Base-by-base conservation (phyloP, 2,797 vertebrate species). In the Sebastolobus altivelis region DNA sequence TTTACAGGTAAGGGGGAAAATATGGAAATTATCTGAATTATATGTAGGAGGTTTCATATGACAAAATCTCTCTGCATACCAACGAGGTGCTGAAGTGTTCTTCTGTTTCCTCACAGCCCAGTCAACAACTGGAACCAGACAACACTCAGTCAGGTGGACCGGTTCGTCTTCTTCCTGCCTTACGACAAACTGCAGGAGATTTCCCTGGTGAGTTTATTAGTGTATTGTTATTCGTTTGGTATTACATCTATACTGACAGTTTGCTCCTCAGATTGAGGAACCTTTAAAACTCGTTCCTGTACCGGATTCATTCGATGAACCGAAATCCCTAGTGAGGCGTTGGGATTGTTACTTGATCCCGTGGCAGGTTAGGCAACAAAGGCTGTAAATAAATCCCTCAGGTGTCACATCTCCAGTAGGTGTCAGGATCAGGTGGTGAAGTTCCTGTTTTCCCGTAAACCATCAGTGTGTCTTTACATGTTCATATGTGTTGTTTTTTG, bases 151-250 rank as follows among this genome's bases (percentile, higher is more conserved):
- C 94, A 95, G 80, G 88, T 96, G 71, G 95, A 88, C 65, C 86
- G 95, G 3, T 95, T 97, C 63, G 60, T 96, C 43, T 95, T 96
- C 87, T 97, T 96, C 87, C 91, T 97, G 56, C 88, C 95, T 6
- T 25, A 46, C 2, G 58, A 87, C 16, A 84, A 16, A n/a, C 86
- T 97, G 72, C 87, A 94, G 83, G 74, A 91, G 46, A 91, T 97
- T 79, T 82, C 95, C 14, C 33, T 6, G 65, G 96, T 97, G 88
- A 80, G 92, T 79, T 72, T 5, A 13, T 22, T 18, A 13, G 37
- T 54, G 3, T 58, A 2, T 65, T 72, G 35, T 67, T 7, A 16
- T 66, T 52, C 0, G 7, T 66, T 65, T 35, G 10, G 4, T 76
- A 16, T 40, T 22, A 8, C 1, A 40, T 72, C 9, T 8, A 13